A percentile compares a stretch with the other conserved stretches of the same genome.
Evolutionary conservation across 2,113 vertebrate species (phyloP).

Genomic region (Antidorcas marsupialis): DNA sequence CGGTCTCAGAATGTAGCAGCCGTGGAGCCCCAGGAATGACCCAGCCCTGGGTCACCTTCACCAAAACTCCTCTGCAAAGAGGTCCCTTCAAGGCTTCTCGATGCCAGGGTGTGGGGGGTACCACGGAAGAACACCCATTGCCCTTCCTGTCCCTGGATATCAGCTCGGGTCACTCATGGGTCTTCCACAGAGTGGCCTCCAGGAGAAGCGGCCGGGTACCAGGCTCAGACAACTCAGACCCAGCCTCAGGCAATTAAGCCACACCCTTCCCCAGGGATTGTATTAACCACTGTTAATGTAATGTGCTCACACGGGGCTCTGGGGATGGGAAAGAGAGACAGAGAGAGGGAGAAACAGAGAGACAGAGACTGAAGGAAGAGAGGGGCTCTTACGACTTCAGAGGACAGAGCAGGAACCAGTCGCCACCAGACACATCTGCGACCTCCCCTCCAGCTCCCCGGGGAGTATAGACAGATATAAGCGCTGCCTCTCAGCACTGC

Average conservation of each 20-base stretch:
- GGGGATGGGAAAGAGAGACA: neutral
- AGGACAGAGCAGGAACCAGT: fast-evolving
- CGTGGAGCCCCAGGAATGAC: neutral
- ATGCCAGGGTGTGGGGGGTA: neutral
- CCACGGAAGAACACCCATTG: fast-evolving
- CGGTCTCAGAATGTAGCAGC: neutral
- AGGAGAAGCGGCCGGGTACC: fast-evolving
- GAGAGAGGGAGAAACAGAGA: neutral
- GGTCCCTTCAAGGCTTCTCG: fast-evolving
- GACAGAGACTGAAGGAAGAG: neutral
- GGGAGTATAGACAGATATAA: neutral
- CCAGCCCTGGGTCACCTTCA: fast-evolving
- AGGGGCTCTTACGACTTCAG: neutral
- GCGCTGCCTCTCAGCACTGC: neutral
- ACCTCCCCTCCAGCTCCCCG: neutral
- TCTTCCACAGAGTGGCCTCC: neutral
- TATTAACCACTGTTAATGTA: too few relatives aligned
- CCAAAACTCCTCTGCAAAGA: neutral
- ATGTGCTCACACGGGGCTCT: neutral
- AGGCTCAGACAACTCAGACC: neutral
- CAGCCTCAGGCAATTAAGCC: fast-evolving
- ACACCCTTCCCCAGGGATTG: too few relatives aligned
- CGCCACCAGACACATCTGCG: neutral
- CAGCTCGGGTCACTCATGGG: neutral
- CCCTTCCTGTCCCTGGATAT: neutral